Base-by-base conservation (phyloP, 2,797 vertebrate genomes). In the Eremophila alpestris region DNA sequence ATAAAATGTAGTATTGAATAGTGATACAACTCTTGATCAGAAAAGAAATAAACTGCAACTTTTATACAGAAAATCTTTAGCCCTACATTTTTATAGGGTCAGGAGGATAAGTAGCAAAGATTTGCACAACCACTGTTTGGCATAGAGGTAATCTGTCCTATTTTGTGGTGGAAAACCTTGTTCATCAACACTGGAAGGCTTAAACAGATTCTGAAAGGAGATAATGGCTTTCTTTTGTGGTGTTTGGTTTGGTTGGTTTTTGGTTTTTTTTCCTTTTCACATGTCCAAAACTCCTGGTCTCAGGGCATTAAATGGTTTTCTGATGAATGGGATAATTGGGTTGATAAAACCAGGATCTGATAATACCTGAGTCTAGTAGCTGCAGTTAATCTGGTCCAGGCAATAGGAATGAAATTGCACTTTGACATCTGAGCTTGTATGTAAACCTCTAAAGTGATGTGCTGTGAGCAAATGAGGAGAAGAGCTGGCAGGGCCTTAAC, bases 1-100 rank as follows among this genome's bases (percentile, higher is more conserved):
- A 98, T 98, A 98, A 98, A 97, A 91, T 95, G 87, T 96, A 95
- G 96, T 97, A 90, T 94, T 97, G 95, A 97, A 92, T 96, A 97
- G 97, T 96, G 77, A 91, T 95, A 94, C 90, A 91, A 84, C 56
- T 95, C 95, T 94, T 93, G 87, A 91, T 93, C 94, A 74, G 91
- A 93, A 94, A 95, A 96, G 64, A 94, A 96, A 96, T 96, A 96
- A 97, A 95, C 79, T 83, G 60, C 93, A 88, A 80, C 83, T 96
- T 97, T 96, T 97, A 79, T 96, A 95, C 76, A 84, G 90, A 94
- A 96, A 91, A 88, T 48, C 83, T 94, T 86, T 86, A 96, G 78
- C 93, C 83, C 93, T 95, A 93, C 81, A 48, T 94, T 96, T 96
- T 96, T 93, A 88, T 93, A 95, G 94, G 82, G 49, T 93, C 70